Base-by-base conservation (phyloP, 2,797 vertebrate species). In the Anguilla megastoma region DNA sequence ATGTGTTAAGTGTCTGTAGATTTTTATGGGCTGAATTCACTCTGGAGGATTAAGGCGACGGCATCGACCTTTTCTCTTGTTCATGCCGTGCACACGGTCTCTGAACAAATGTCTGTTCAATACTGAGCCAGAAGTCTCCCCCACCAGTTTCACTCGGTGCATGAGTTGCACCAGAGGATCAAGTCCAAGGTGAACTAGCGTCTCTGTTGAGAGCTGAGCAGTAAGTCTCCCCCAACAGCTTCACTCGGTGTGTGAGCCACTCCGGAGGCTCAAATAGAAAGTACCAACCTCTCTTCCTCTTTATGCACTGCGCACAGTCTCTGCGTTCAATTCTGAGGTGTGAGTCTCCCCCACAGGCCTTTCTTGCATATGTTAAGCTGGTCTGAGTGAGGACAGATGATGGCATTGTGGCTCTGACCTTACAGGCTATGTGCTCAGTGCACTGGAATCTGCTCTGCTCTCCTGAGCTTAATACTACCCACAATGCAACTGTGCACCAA, bases 1-100 rank as follows among this genome's bases (percentile, higher is more conserved):
- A n/a, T 8, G 63, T 69, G 63, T 69, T 69, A n/a, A 69, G 63
- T n/a, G 63, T 69, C 63, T 69, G 63, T 69, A n/a, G 63, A 69
- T n/a, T 69, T 27, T 8, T 69, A 69, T 9, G 63, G 24, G 63
- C 63, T 69, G n/a, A 69, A 69, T 69, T 69, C 63, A 69, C 24
- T 69, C 63, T 7, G 63, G 63, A 69, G 63, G 24, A 27, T 27
- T 69, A 69, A n/a, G 24, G n/a, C 63, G n/a, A 69, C 9, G 24
- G 63, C 63, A 69, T 27, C n/a, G 63, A 69, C 63, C 24, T 69
- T 69, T 69, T 6, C 24, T 69, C 63, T 6, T 27, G 63, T 69
- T 69, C 24, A 69, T 69, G 27, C 8, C 24, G 4, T 7, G 63
- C 24, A 10, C 63, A 27, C 63, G 24, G 63, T 69, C 24, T 69